Conservation (phyloP, 1,140 invertebrate species). For the Brachionus plicatilis region DNA sequence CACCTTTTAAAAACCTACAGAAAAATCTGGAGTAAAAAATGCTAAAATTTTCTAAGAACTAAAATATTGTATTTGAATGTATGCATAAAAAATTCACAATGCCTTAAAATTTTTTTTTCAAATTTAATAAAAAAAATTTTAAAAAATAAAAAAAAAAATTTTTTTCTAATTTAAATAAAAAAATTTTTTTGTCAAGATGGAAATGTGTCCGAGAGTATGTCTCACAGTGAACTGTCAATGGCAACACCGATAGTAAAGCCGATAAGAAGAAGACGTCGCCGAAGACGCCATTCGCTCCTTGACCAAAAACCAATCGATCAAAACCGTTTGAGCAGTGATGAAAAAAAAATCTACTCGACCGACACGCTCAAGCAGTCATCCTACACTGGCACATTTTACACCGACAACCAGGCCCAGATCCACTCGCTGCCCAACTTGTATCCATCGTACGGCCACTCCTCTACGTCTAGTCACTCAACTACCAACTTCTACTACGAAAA, state of each 20-base stretch:
- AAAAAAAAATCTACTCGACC: neutral
- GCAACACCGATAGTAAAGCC: neutral
- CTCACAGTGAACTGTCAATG: neutral
- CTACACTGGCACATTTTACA: neutral
- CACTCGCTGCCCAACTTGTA: neutral
- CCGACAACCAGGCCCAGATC: neutral
- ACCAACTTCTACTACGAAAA: neutral
- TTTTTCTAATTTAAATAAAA: neutral
- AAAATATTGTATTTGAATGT: no score
- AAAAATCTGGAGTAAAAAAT: no score
- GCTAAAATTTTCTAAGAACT: no score
- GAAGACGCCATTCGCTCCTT: neutral
- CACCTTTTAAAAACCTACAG: no score
- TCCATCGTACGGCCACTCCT: neutral
- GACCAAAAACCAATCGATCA: neutral
- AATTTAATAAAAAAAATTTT: neutral
- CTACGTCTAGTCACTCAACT: neutral
- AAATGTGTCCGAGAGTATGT: neutral
- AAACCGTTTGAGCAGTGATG: neutral
- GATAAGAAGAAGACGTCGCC: constrained; percentile 2
- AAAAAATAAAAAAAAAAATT: no score
- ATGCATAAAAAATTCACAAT: no score
- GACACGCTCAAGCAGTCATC: neutral
- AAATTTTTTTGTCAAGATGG: neutral
- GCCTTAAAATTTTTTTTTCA: no score